Conservation (phyloP, 2,113 vertebrate species). For the Dolichallabes microphthalmus region DNA sequence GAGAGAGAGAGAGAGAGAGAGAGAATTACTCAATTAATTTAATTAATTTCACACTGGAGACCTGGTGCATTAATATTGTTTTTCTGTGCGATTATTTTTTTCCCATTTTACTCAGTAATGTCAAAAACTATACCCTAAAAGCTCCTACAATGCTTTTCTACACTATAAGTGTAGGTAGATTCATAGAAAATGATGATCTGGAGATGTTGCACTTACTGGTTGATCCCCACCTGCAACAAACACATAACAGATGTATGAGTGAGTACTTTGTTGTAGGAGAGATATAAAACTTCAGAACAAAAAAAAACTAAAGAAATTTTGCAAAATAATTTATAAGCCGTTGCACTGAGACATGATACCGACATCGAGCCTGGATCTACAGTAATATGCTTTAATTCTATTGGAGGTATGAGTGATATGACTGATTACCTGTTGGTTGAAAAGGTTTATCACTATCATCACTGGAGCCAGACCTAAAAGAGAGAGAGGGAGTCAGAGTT, state of each 20-base stretch:
- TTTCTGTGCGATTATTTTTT: too few species aligned
- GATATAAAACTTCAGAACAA: background rate
- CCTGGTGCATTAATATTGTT: too few species aligned
- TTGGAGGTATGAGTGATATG: background rate
- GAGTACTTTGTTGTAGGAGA: background rate
- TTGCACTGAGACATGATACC: background rate
- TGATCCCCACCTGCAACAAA: background rate
- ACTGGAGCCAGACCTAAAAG: background rate
- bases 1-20: too few species aligned
- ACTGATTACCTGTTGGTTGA: conserved; percentile 32
- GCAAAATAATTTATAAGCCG: background rate
- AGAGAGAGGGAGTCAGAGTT: conserved; percentile 5
- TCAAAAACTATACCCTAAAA: too few species aligned
- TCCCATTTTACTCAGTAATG: too few species aligned
- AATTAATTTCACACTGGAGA: too few species aligned
- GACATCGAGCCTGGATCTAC: background rate
- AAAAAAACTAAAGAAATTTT: background rate
- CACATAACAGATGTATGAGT: background rate
- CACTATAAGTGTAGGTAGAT: too few species aligned
- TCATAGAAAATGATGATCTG: background rate
- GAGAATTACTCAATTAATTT: too few species aligned
- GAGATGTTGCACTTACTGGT: background rate
- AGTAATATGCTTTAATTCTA: background rate
- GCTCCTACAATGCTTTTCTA: too few species aligned
- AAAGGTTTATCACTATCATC: conserved; percentile 13